Conservation (phyloP, 2,888 invertebrate species). For the Omphaloscelis lunosa region DNA sequence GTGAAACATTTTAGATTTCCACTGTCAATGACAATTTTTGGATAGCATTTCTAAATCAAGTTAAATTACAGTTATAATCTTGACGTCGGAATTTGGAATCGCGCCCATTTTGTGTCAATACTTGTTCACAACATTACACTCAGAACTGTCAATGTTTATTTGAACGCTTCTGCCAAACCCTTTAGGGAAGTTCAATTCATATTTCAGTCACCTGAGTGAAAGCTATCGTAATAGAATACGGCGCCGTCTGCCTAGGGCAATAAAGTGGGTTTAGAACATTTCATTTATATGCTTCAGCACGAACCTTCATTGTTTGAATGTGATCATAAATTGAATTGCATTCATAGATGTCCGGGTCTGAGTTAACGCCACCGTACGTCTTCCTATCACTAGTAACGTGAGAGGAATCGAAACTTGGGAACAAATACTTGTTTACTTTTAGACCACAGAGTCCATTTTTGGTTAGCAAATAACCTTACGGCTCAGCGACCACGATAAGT, state of each 20-base stretch:
- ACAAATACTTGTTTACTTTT: neutral
- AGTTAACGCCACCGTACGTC: constrained; percentile 11
- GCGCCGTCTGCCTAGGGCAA: constrained; percentile 36
- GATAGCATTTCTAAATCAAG: constrained; percentile 1
- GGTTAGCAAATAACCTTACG: neutral
- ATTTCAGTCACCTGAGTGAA: constrained; percentile 53
- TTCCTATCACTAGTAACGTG: constrained; percentile 12
- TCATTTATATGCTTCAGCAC: constrained; percentile 61
- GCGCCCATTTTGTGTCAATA: constrained; percentile 29
- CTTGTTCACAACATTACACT: neutral
- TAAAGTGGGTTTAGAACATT: constrained; percentile 48
- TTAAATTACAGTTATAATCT: constrained; percentile 14
- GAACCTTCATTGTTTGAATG: constrained; percentile 48
- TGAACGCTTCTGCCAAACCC: constrained; percentile 10
- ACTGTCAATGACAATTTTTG: neutral
- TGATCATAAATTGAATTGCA: constrained; percentile 44
- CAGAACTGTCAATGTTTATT: neutral
- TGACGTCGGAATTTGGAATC: constrained; percentile 23
- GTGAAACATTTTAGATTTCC: neutral
- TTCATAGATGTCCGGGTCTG: constrained; percentile 42
- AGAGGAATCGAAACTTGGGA: constrained; percentile 1
- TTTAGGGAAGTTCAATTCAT: constrained; percentile 11
- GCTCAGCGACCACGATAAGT: neutral
- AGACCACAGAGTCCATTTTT: neutral
- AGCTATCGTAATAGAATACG: constrained; percentile 40